Conservation (phyloP, 2,888 invertebrate species). For the Callyntrura sp. region DNA sequence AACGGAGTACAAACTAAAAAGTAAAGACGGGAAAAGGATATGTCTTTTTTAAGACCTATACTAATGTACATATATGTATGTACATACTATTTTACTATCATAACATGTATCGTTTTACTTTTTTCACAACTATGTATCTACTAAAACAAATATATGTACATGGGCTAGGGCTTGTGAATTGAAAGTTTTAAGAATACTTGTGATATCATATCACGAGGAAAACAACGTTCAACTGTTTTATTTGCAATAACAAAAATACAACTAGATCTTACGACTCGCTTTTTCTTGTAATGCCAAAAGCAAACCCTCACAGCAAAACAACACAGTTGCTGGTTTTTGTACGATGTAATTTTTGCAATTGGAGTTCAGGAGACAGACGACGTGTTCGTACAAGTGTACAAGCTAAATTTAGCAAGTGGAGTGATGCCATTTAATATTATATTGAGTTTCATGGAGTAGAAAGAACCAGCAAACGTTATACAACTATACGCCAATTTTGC, state of each 20-base stretch:
- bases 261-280: background rate
- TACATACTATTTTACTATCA: too few relatives aligned
- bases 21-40: too few relatives aligned
- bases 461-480: background rate
- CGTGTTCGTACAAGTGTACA: slow-evolving; percentile 13
- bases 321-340: background rate
- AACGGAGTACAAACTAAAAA: background rate
- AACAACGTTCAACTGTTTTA: too few relatives aligned
- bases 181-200: background rate
- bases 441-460: background rate
- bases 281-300: slow-evolving; percentile 12
- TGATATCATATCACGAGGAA: background rate
- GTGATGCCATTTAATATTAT: slow-evolving; percentile 42
- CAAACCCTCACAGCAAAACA: background rate
- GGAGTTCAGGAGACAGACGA: background rate
- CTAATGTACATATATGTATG: too few relatives aligned
- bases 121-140: too few relatives aligned
- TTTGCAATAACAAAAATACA: background rate
- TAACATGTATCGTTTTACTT: background rate
- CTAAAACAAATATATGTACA: background rate
- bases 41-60: background rate
- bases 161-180: background rate
- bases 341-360: background rate
- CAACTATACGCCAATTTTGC: too few relatives aligned
- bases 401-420: slow-evolving; percentile 50